These are phyloP conservation scores for Embiotoca jacksoni DNA, from an alignment of 2,113 vertebrate genomes.

Conservation along the genomic window DNA sequence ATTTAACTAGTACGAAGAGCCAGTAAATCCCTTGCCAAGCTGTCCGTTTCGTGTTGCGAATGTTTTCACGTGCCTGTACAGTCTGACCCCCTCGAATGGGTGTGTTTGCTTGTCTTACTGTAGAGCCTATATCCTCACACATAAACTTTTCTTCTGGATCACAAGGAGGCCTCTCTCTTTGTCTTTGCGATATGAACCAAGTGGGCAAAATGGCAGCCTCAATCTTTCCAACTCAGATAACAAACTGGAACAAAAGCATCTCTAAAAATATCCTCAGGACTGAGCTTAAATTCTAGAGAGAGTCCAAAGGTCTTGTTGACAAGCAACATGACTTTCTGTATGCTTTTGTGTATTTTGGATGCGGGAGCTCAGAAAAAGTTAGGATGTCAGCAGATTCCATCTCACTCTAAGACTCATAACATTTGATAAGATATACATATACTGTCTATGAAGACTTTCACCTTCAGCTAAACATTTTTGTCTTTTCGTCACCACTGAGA, in stretches of 20 bases:
- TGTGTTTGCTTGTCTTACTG: conserved; percentile 48
- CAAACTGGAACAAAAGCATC: conserved; percentile 6
- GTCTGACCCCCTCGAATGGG: neutral
- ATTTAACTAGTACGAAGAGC: conserved; percentile 5
- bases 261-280: conserved; percentile 5
- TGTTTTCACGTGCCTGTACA: conserved; percentile 15
- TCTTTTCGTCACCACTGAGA: conserved; percentile 47
- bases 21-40: neutral
- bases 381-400: neutral
- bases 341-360: too few relatives aligned
- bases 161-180: conserved; percentile 12
- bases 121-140: conserved; percentile 11
- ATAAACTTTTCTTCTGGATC: conserved; percentile 27
- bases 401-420: conserved; percentile 1
- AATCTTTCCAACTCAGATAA: neutral
- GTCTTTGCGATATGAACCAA: conserved; percentile 24
- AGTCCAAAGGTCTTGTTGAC: neutral
- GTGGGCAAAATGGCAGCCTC: neutral
- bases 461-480: conserved; percentile 43
- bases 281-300: neutral
- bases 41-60: conserved; percentile 13
- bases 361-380: neutral
- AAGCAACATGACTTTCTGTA: neutral
- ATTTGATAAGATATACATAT: neutral
- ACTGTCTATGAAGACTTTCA: conserved; percentile 2